Evolutionary conservation across 2,888 invertebrate genomes (phyloP).

Genomic region (Desoria tigrina): DNA sequence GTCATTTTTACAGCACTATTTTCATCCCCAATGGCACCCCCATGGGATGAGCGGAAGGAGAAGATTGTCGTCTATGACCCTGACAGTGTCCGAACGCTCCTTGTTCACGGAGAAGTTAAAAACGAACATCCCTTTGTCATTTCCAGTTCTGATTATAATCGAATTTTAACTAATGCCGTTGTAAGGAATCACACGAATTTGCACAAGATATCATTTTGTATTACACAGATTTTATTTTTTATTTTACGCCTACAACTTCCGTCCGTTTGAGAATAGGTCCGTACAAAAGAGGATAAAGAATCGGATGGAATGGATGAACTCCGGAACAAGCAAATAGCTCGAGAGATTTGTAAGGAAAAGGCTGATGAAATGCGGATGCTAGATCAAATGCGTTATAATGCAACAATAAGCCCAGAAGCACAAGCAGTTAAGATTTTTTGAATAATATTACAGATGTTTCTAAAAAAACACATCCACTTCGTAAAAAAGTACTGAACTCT

Average conservation of each 20-base stretch:
- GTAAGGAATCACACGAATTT: slow-evolving; percentile 39
- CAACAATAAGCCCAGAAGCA: slow-evolving; percentile 48
- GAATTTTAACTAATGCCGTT: slow-evolving; percentile 36
- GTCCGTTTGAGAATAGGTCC: slow-evolving; percentile 6
- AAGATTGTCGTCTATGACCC: slow-evolving; percentile 51
- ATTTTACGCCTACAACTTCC: background rate
- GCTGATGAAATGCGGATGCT: slow-evolving; percentile 50
- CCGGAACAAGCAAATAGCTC: slow-evolving; percentile 29
- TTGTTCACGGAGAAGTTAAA: slow-evolving; percentile 51
- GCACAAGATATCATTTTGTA: background rate
- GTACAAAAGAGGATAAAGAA: slow-evolving; percentile 45
- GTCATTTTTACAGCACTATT: background rate
- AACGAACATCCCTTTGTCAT: slow-evolving; percentile 51
- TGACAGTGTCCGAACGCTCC: slow-evolving; percentile 46
- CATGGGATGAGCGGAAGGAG: slow-evolving; percentile 50
- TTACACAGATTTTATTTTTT: background rate
- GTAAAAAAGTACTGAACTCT: background rate
- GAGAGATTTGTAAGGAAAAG: slow-evolving; percentile 34
- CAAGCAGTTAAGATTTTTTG: slow-evolving; percentile 33
- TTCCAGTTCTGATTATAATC: slow-evolving; percentile 38
- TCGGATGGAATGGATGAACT: slow-evolving; percentile 28
- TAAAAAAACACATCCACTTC: background rate
- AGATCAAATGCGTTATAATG: slow-evolving; percentile 43
- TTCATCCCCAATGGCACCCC: slow-evolving; percentile 39
- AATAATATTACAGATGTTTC: background rate